Conservation (phyloP, 2,797 vertebrate genomes). For the Anisognathus igniventris region DNA sequence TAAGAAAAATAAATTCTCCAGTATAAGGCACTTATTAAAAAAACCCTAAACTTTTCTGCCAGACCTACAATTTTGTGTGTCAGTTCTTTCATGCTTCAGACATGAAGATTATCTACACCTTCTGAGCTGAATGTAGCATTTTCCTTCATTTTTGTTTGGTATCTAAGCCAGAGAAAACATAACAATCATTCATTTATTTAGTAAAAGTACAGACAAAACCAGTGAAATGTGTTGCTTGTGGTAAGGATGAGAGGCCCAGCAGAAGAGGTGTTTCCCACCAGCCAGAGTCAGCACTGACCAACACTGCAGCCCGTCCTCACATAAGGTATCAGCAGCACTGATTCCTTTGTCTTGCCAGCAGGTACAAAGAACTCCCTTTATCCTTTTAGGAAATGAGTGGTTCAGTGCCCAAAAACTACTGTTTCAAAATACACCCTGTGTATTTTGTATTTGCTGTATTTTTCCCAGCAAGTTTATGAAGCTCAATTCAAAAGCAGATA, state of each 20-base stretch:
- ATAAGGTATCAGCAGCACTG: rapidly evolving
- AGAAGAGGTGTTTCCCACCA: neutral
- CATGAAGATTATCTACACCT: neutral
- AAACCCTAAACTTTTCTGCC: neutral
- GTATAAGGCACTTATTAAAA: neutral
- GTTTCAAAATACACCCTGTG: neutral
- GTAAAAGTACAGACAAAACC: neutral
- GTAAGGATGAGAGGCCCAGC: neutral
- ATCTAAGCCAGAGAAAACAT: neutral
- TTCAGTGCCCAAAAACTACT: neutral
- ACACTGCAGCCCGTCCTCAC: neutral
- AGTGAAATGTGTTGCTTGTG: neutral
- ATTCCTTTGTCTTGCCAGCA: neutral
- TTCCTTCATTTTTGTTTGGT: neutral
- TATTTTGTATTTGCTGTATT: neutral
- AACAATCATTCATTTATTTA: neutral
- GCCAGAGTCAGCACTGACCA: neutral
- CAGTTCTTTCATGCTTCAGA: neutral
- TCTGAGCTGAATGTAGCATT: neutral
- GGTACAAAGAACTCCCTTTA: neutral
- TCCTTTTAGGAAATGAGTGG: neutral
- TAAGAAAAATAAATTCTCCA: neutral
- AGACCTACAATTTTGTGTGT: neutral
- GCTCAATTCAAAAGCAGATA: neutral
- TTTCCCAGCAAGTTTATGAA: neutral